phyloP scores from a whole-genome alignment of 1,140 invertebrate species.

The Ladona fulva region DNA sequence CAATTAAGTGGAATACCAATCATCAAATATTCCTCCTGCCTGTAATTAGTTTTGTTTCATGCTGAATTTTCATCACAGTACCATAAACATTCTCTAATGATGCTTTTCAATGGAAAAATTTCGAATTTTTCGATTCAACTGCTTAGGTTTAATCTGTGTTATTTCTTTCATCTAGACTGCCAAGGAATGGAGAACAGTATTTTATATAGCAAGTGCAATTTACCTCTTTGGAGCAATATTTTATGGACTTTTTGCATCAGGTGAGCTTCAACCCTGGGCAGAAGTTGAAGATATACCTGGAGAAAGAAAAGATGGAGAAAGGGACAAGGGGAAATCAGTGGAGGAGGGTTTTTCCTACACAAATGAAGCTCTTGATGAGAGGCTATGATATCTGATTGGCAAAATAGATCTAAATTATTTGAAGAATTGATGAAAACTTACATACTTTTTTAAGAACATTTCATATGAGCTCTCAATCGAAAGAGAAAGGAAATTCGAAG shows the following conservation, averaged over 20 bases:
- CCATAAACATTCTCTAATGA: too few relatives aligned
- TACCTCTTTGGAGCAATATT: constrained; percentile 42
- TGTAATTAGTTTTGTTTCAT: too few relatives aligned
- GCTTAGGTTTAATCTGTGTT: too few relatives aligned
- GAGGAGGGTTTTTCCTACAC: not conserved
- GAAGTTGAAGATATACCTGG: constrained; percentile 5
- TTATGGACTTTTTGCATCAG: constrained; percentile 41
- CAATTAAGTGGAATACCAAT: too few relatives aligned
- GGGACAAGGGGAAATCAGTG: not conserved
- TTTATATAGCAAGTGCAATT: constrained; percentile 41
- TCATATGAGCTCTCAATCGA: too few relatives aligned
- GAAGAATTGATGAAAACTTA: too few relatives aligned
- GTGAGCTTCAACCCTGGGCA: constrained; percentile 42
- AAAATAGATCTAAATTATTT: too few relatives aligned
- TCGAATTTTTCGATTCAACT: not conserved
- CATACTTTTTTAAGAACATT: too few relatives aligned
- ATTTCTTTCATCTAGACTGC: constrained; percentile 31
- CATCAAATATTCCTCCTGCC: too few relatives aligned
- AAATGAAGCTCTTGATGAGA: not conserved
- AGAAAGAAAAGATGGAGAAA: not conserved
- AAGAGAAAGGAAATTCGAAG: too few relatives aligned
- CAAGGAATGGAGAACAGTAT: constrained; percentile 44
- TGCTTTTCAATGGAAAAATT: not conserved
- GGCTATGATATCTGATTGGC: not conserved
- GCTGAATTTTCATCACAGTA: too few relatives aligned